These are phyloP conservation scores for Grammomys surdaster DNA, from an alignment of 2,113 vertebrate genomes.

Conservation along the genomic window DNA sequence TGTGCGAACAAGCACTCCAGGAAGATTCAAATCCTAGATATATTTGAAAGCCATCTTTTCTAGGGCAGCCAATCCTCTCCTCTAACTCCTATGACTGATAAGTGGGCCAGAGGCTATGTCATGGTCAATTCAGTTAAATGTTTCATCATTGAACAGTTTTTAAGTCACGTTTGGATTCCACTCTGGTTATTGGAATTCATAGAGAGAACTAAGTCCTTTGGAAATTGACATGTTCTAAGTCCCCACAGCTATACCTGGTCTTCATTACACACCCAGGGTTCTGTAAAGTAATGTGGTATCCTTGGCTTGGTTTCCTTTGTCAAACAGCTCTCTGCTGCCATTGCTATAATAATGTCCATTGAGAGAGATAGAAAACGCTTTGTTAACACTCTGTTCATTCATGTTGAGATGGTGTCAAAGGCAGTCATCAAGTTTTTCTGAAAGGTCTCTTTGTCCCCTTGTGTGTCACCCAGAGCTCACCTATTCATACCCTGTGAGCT, in stretches of 20 bases:
- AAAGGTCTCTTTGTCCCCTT: constrained; percentile 69
- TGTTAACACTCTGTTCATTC: constrained; percentile 48
- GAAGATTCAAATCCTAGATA: background rate
- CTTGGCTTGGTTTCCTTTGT: constrained; percentile 28
- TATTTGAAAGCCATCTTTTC: background rate
- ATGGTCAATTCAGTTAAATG: background rate
- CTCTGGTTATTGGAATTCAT: background rate
- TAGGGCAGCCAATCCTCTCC: background rate
- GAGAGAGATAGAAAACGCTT: constrained; percentile 49
- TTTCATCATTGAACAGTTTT: constrained; percentile 12
- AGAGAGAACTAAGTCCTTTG: background rate
- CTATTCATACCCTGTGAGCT: constrained; percentile 63
- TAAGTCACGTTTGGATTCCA: background rate
- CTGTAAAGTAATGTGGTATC: constrained; percentile 28
- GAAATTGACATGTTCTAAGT: background rate
- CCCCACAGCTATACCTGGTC: background rate
- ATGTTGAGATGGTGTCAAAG: constrained; percentile 47
- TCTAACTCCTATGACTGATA: background rate
- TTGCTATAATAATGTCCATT: constrained; percentile 57
- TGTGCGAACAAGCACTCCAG: background rate
- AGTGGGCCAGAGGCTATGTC: background rate
- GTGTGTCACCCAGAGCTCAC: constrained; percentile 37
- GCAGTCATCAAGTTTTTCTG: constrained; percentile 41
- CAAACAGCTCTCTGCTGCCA: constrained; percentile 38
- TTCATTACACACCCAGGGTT: background rate